Percentiles rank a stretch among this genome's conserved stretches.
Evolutionary conservation across 2,113 vertebrate species (phyloP).

Genomic region (Serilophus lunatus): DNA sequence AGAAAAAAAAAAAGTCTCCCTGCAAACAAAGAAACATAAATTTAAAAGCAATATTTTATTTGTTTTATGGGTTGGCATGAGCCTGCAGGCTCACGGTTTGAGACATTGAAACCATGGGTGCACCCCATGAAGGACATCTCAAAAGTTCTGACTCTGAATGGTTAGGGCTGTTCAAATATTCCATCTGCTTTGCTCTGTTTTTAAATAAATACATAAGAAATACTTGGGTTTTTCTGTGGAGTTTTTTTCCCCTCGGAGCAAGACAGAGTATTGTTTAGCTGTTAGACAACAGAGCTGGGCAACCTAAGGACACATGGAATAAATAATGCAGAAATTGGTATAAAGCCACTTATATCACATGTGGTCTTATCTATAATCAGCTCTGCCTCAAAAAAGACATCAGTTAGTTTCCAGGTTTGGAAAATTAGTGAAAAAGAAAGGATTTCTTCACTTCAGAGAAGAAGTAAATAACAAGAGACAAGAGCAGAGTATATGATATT

Average conservation of each 20-base stretch:
- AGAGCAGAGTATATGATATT: not conserved
- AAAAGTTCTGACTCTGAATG: not conserved
- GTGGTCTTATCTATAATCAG: not conserved
- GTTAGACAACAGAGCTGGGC: not conserved
- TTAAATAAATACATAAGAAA: conserved; percentile 1
- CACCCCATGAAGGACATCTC: not conserved
- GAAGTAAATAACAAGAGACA: not conserved
- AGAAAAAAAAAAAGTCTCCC: not conserved
- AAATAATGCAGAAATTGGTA: not conserved
- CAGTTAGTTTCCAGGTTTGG: not conserved
- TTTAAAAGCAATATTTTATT: not conserved
- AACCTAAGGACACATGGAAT: not conserved
- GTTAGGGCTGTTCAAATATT: not conserved
- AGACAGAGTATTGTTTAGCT: conserved; percentile 1
- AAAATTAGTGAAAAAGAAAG: not conserved
- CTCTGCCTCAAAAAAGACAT: not conserved
- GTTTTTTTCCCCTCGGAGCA: not conserved
- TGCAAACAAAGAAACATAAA: conserved; percentile 27
- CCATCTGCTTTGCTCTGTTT: not conserved
- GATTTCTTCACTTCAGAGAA: not conserved
- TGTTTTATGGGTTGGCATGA: not conserved
- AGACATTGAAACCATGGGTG: not conserved
- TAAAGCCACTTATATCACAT: not conserved
- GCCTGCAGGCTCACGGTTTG: not conserved
- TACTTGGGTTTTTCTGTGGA: not conserved